Evolutionary conservation across 2,797 vertebrate genomes (phyloP).

Genomic region (Corythornis leucogaster): DNA sequence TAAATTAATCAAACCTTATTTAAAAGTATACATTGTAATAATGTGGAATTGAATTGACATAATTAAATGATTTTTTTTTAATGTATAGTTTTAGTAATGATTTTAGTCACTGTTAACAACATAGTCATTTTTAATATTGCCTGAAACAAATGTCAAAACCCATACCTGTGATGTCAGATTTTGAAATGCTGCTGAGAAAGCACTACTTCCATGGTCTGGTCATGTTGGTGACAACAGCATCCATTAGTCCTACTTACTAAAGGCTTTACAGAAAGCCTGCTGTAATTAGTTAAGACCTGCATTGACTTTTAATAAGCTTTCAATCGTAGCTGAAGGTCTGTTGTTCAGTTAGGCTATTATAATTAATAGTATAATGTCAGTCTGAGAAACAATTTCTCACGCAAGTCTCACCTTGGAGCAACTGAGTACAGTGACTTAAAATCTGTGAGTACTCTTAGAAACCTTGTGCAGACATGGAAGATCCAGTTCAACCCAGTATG

Average conservation of each 20-base stretch:
- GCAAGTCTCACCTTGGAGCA: not conserved
- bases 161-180: not conserved
- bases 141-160: not conserved
- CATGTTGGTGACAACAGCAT: not conserved
- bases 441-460: not conserved
- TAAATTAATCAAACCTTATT: not conserved
- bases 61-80: not conserved
- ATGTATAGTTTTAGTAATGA: not conserved
- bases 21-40: slow-evolving; percentile 6
- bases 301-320: not conserved
- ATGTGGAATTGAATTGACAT: slow-evolving; percentile 6
- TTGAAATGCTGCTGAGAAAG: not conserved
- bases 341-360: not conserved
- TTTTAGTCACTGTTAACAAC: not conserved
- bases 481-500: not conserved
- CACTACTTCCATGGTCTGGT: not conserved
- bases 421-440: not conserved
- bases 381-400: not conserved
- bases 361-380: not conserved
- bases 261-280: not conserved
- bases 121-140: not conserved
- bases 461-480: not conserved
- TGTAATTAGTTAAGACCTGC: not conserved
- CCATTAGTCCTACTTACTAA: not conserved
- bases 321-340: not conserved